Conservation (phyloP, 2,113 vertebrate genomes). For the Theropithecus gelada region DNA sequence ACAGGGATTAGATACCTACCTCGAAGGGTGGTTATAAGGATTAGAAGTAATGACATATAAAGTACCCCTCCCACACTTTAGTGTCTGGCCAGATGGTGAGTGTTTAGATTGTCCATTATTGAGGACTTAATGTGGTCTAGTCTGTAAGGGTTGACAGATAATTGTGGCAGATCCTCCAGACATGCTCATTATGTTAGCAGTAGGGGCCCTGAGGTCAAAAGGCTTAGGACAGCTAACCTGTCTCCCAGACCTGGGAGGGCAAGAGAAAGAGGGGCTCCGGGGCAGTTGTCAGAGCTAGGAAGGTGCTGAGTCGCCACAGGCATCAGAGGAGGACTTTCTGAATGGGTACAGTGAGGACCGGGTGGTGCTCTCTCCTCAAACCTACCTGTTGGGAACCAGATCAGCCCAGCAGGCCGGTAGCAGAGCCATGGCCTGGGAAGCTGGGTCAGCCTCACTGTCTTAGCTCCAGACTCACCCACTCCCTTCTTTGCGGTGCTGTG, state of each 20-base stretch:
- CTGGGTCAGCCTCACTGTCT: background rate
- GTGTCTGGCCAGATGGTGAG: background rate
- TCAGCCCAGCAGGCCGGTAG: background rate
- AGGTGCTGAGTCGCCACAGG: background rate
- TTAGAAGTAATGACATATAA: conserved; percentile 5
- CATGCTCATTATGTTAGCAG: background rate
- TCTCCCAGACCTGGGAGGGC: background rate
- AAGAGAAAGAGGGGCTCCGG: background rate
- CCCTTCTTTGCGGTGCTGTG: background rate
- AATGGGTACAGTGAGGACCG: background rate
- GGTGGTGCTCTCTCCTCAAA: background rate
- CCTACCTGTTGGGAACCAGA: background rate
- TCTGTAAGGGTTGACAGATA: background rate
- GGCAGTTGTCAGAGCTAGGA: background rate
- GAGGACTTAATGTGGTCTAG: background rate
- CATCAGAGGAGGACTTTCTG: background rate
- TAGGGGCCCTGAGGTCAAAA: background rate
- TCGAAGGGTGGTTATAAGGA: background rate
- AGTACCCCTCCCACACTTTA: background rate
- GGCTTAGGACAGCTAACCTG: background rate
- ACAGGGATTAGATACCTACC: background rate
- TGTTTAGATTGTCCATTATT: background rate
- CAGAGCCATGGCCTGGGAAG: background rate
- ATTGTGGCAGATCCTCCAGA: background rate
- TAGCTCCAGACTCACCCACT: accelerated